phyloP scores from a whole-genome alignment of 2,888 invertebrate species.

The Papilio gigon region DNA sequence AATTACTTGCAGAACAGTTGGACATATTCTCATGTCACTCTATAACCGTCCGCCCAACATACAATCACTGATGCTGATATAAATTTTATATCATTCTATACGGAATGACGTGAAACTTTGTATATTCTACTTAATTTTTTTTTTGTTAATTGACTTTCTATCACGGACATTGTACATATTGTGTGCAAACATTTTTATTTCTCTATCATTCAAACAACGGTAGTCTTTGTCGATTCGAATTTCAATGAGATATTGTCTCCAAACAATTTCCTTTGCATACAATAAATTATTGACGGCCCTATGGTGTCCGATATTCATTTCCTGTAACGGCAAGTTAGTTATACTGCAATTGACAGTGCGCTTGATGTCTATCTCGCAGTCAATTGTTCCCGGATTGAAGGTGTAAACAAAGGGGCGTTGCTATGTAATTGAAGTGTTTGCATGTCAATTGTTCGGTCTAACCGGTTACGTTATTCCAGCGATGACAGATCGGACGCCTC shows the following conservation, averaged over 20 bases:
- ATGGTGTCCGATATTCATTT: background rate
- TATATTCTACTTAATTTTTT: background rate
- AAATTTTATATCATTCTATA: background rate
- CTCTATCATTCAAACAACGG: background rate
- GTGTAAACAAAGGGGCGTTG: constrained; percentile 9
- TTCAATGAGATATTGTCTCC: no score
- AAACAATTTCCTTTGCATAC: no score
- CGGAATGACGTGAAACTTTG: background rate
- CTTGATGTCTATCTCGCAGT: background rate
- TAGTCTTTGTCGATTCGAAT: background rate
- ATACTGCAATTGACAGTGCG: background rate
- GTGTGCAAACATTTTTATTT: background rate
- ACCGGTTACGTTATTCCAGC: background rate
- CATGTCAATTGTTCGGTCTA: background rate
- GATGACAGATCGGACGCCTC: constrained; percentile 17
- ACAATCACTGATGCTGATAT: background rate
- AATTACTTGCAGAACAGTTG: background rate
- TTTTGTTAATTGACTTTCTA: no score
- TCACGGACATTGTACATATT: background rate
- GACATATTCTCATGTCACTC: background rate
- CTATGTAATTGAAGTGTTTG: constrained; percentile 5
- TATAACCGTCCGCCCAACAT: background rate
- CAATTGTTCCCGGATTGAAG: background rate
- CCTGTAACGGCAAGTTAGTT: background rate
- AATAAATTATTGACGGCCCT: background rate